Conservation (phyloP, 2,113 vertebrate genomes). For the Bubalus kerabau region DNA sequence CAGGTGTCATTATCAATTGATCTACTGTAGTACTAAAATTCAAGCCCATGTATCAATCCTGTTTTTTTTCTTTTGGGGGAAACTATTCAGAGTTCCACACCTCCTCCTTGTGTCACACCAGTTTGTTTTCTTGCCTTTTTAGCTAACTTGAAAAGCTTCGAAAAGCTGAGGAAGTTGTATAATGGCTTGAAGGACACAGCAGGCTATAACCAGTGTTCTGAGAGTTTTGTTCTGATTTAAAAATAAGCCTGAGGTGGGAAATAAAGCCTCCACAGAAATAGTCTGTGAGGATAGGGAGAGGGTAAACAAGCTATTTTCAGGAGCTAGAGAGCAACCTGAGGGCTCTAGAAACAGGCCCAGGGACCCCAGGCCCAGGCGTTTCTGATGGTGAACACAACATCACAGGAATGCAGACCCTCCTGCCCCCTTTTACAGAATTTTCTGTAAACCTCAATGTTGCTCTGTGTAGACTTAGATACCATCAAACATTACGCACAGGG, state of each 20-base stretch:
- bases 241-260: conserved; percentile 3
- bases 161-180: conserved; percentile 25
- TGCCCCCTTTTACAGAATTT: neutral
- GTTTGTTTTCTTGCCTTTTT: conserved; percentile 21
- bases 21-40: neutral
- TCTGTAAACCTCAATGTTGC: neutral
- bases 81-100: conserved; percentile 5
- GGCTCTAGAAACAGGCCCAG: neutral
- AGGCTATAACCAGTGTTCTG: conserved; percentile 22
- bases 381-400: neutral
- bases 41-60: neutral
- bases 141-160: conserved; percentile 11
- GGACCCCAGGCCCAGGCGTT: neutral
- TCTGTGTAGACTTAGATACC: neutral
- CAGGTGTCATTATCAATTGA: neutral
- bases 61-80: neutral
- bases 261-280: neutral
- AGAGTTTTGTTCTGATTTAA: conserved; percentile 45
- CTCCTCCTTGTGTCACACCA: neutral
- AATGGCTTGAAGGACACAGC: conserved; percentile 42
- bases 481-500: neutral
- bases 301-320: conserved; percentile 18
- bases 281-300: neutral
- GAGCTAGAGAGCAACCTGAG: neutral
- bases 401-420: neutral